Evolutionary conservation across 2,888 invertebrate species (phyloP), one percentile per base, ranked within the genome.

Genomic region (Drosophila ezoana): DNA sequence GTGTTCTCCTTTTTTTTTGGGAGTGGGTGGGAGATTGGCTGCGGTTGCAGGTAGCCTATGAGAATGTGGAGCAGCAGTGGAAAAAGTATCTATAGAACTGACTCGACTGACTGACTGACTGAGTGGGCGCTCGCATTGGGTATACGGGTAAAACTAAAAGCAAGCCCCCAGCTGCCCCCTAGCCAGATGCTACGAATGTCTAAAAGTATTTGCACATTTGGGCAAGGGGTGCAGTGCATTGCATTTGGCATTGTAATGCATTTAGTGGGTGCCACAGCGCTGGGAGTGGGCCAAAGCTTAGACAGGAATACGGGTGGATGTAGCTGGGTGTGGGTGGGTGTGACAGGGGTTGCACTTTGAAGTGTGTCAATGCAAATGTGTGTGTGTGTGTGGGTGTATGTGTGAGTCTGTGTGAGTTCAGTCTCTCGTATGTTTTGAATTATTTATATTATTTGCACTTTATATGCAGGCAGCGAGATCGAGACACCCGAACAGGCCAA

Each of bases 381-480:
- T 83, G 56, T 62, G 65, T 40, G 47, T 41, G 49, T 37, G 71
- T 83, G 56, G 60, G 65, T 40, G 47, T 41, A 44, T 37, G 71
- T 14, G 45, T 38, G 49, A 63, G 63, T 8, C 8, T 67, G 63
- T 33, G 67, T 45, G 18, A 45, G 57, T 53, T 57, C 61, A 61
- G 65, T 72, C 72, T 73, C 71, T 74, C 45, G 76, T 69, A 64
- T 81, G 82, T 67, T 82, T 86, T 85, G 85, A 85, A 85, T 85
- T 85, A 85, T 85, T 85, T 85, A 85, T 86, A 85, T 65, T 82
- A 82, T 88, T 81, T 89, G 72, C 86, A 85, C 87, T 89, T 71
- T 88, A 75, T 76, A 82, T 87, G 87, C 76, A 83, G 52, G 54
- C 53, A n/a, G 28, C 37, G 37, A 38, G n/a, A 28, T 28, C 28